Percentiles rank a stretch among this genome's conserved stretches.
These are phyloP conservation scores for Zophobas atratus DNA, from an alignment of 1,140 invertebrate genomes.

Conservation along the genomic window DNA sequence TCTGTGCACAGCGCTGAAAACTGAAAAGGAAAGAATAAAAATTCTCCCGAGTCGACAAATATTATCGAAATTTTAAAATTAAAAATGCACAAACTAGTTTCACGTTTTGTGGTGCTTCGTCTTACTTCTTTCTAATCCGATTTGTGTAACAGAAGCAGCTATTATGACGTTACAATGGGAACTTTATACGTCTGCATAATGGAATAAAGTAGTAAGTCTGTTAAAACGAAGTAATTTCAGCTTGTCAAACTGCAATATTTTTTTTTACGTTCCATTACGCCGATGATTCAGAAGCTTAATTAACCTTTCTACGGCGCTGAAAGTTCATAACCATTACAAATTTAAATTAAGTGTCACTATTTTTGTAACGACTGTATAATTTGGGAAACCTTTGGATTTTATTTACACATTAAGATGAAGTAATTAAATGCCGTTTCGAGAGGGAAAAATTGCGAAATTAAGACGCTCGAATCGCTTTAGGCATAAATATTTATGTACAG, in stretches of 20 bases:
- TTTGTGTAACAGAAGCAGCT: slow-evolving; percentile 12
- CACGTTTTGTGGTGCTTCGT: slow-evolving; percentile 19
- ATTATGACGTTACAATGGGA: slow-evolving; percentile 29
- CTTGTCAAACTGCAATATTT: not conserved
- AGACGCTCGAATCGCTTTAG: not conserved
- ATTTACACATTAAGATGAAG: slow-evolving; percentile 26
- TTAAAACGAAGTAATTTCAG: slow-evolving; percentile 17
- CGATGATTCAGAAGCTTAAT: slow-evolving; percentile 28
- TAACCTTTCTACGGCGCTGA: slow-evolving; percentile 13
- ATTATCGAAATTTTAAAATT: not conserved
- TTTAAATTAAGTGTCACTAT: slow-evolving; percentile 36
- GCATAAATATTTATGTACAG: slow-evolving; percentile 17
- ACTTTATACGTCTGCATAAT: slow-evolving; percentile 24
- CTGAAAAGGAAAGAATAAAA: no score
- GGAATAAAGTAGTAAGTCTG: slow-evolving; percentile 10
- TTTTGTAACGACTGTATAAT: slow-evolving; percentile 23
- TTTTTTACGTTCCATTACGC: slow-evolving; percentile 1
- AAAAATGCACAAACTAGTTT: slow-evolving; percentile 20
- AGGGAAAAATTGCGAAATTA: slow-evolving; percentile 29
- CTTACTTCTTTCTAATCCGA: slow-evolving; percentile 25
- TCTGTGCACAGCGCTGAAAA: no score
- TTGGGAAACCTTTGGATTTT: slow-evolving; percentile 24
- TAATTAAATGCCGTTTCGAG: slow-evolving; percentile 13
- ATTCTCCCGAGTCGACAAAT: not conserved
- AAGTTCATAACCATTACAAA: slow-evolving; percentile 36